These are phyloP conservation scores for Drosophila sp. DNA, from an alignment of 1,140 invertebrate species.

Conservation along the genomic window DNA sequence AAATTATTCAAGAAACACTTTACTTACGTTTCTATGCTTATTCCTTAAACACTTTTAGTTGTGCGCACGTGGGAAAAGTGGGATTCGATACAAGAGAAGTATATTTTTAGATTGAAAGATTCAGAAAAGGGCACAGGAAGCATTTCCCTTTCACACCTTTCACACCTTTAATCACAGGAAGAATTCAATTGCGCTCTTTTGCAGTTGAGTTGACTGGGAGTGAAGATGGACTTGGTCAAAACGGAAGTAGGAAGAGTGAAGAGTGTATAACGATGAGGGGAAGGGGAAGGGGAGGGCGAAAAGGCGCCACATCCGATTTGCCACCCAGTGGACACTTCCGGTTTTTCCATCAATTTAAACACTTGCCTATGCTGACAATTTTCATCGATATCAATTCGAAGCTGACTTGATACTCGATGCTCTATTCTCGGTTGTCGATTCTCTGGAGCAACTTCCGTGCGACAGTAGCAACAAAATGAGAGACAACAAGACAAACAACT, in stretches of 20 bases:
- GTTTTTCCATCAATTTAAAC: not conserved
- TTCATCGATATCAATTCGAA: slow-evolving; percentile 11
- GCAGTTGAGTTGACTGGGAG: not conserved
- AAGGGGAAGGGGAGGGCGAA: not conserved
- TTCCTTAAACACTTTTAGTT: slow-evolving; percentile 20
- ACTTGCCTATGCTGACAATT: slow-evolving; percentile 21
- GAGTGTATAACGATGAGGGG: too few relatives aligned
- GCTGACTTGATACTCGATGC: not conserved
- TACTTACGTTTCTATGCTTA: too few relatives aligned
- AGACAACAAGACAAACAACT: too few relatives aligned
- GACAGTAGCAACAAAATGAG: slow-evolving; percentile 5
- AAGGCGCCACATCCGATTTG: slow-evolving; percentile 24
- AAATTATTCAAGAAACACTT: too few relatives aligned
- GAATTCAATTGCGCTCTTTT: slow-evolving; percentile 23
- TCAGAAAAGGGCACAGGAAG: slow-evolving; percentile 17
- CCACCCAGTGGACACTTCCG: slow-evolving; percentile 12
- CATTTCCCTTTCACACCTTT: slow-evolving; percentile 40
- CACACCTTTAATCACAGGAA: slow-evolving; percentile 29
- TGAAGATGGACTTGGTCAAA: slow-evolving; percentile 17
- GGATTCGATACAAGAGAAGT: not conserved
- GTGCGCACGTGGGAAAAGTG: slow-evolving; percentile 5
- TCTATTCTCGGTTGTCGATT: slow-evolving; percentile 13
- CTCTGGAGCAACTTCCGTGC: slow-evolving; percentile 53
- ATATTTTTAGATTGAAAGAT: not conserved
- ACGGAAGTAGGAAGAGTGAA: slow-evolving; percentile 22